Conservation (phyloP, 2,797 vertebrate genomes). For the Loriculus beryllinus region DNA sequence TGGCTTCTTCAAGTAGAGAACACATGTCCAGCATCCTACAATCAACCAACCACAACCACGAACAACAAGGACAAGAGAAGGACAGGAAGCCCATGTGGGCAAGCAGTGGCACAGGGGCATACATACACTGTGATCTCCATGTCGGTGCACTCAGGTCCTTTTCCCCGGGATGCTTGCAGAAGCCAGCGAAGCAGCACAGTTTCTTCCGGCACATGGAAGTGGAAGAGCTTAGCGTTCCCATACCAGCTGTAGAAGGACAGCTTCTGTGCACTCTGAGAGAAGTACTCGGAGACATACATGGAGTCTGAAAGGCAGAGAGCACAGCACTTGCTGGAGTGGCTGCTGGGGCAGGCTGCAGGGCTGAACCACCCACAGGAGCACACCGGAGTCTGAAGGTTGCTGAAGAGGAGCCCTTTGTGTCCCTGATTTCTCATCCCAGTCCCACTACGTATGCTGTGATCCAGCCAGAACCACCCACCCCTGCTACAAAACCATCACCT, state of each 20-base stretch:
- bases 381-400: neutral
- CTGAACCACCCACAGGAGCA: neutral
- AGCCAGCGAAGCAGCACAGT: slow-evolving; percentile 86
- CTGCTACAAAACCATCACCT: neutral
- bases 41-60: neutral
- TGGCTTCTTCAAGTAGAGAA: neutral
- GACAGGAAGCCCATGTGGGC: neutral
- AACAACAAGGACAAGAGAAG: neutral
- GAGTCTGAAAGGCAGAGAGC: slow-evolving; percentile 62
- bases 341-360: neutral
- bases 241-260: slow-evolving; percentile 91
- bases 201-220: slow-evolving; percentile 87
- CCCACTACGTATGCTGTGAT: neutral
- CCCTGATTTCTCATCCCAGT: neutral
- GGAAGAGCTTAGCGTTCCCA: slow-evolving; percentile 86
- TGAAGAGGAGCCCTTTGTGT: neutral
- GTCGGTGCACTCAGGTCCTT: slow-evolving; percentile 77
- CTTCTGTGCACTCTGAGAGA: slow-evolving; percentile 86
- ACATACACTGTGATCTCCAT: slow-evolving; percentile 88
- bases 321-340: neutral
- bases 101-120: neutral
- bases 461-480: neutral
- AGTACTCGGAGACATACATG: slow-evolving; percentile 84
- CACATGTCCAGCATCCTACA: neutral
- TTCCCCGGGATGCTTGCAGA: slow-evolving; percentile 79